A percentile compares a stretch with the other conserved stretches of the same genome.
Conservation (phyloP, 2,797 vertebrate species). For the Thunnus albacares region DNA sequence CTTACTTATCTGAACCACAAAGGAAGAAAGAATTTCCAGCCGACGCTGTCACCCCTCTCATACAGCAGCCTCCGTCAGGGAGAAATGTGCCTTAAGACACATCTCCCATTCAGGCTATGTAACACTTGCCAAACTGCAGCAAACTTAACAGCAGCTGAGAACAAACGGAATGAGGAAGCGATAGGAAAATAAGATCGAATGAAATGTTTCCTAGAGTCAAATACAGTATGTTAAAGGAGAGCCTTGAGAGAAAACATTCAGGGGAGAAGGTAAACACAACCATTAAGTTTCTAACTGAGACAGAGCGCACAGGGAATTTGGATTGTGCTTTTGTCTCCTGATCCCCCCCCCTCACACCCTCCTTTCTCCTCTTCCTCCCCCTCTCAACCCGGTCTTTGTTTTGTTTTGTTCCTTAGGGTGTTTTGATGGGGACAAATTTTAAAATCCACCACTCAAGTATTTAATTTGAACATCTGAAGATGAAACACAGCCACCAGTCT, state of each 20-base stretch:
- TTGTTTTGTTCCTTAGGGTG: constrained; percentile 66
- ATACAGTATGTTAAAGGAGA: constrained; percentile 89
- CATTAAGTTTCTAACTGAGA: constrained; percentile 82
- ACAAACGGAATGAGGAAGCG: constrained; percentile 95
- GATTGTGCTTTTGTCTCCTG: constrained; percentile 63
- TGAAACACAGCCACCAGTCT: constrained; percentile 20
- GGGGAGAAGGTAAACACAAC: constrained; percentile 84
- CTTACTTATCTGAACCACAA: constrained; percentile 93
- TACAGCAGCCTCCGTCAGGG: constrained; percentile 92
- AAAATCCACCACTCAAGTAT: constrained; percentile 56
- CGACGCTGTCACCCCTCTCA: constrained; percentile 92
- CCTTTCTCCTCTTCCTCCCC: constrained; percentile 1
- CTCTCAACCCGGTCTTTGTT: constrained; percentile 63
- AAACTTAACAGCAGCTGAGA: constrained; percentile 93
- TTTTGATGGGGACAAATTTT: constrained; percentile 72
- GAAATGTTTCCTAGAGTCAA: constrained; percentile 91
- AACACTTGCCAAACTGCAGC: constrained; percentile 92
- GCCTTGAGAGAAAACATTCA: constrained; percentile 83
- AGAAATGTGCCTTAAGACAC: constrained; percentile 95
- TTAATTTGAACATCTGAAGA: constrained; percentile 60
- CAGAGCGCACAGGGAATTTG: constrained; percentile 68
- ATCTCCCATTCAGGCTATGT: constrained; percentile 91
- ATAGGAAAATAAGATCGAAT: constrained; percentile 90
- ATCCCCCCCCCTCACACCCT: background rate
- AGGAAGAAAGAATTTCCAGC: constrained; percentile 93